Base-by-base conservation (phyloP, 2,888 invertebrate genomes). In the Selenia dentaria region DNA sequence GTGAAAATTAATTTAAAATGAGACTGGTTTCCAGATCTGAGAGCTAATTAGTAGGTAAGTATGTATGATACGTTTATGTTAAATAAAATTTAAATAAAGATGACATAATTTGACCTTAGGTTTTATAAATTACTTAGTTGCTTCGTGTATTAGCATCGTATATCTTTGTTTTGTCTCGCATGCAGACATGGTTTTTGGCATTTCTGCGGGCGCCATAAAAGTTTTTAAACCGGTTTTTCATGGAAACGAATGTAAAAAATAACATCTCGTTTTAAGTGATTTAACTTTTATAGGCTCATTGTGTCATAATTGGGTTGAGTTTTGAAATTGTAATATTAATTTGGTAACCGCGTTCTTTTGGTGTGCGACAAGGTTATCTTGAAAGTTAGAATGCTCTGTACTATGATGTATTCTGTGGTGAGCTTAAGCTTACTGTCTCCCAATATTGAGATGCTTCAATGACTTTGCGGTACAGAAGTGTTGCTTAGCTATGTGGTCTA, bases 191-290 rank as follows among this genome's bases (percentile, higher is more conserved):
- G n/a, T n/a, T n/a, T n/a, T n/a, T n/a, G n/a, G n/a, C n/a, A n/a
- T n/a, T n/a, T 16, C n/a, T 4, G 9, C n/a, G 14, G 6, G 32
- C n/a, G 18, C 29, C 33, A 38, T 44, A 29, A 40, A 41, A 24
- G 48, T 41, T 42, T 24, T 11, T 16, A 38, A 52, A 48, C 48
- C 48, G 25, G 52, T 52, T 39, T 45, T 25, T 24, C 41, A 41
- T 41, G 44, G 34, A 40, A 52, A 41, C 33, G 29, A 25, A 32
- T 9, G 29, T 29, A 6, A 22, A 31, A 25, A 47, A 37, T 27
- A 37, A 16, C 3, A 47, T 51, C 44, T 52, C 45, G 45, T 44
- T 48, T 48, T 45, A 35, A 48, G 45, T 47, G 39, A 29, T 44
- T 37, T 34, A 11, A 6, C 11, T 2, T 12, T 28, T 28, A 28